Evolutionary conservation across 2,113 vertebrate species (phyloP).

Genomic region (Sarotherodon lohbergeri): DNA sequence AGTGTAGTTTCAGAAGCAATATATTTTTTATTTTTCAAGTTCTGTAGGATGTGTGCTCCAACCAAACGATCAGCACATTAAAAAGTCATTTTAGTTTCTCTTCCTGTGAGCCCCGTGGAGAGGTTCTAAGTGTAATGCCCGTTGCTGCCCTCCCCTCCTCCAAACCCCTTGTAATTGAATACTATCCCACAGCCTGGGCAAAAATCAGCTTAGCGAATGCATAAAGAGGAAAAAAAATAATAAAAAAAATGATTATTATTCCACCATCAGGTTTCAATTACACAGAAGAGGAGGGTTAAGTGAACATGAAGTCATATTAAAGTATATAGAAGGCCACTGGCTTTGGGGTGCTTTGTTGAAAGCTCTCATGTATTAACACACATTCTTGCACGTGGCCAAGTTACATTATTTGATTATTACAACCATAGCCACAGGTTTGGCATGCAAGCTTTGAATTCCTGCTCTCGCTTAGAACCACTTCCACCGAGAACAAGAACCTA

Average conservation of each 20-base stretch:
- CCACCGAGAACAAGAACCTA: slow-evolving; percentile 46
- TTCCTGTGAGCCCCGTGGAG: not conserved
- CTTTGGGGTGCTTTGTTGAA: slow-evolving; percentile 61
- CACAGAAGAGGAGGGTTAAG: slow-evolving; percentile 46
- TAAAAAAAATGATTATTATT: slow-evolving; percentile 60
- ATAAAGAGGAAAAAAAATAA: slow-evolving; percentile 19
- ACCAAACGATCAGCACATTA: not conserved
- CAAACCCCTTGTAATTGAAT: slow-evolving; percentile 38
- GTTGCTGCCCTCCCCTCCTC: not conserved
- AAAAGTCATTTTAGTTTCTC: not conserved
- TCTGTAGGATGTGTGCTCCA: not conserved
- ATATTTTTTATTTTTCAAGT: slow-evolving; percentile 7
- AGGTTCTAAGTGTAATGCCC: slow-evolving; percentile 4
- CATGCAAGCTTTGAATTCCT: slow-evolving; percentile 26
- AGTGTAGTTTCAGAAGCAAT: not conserved
- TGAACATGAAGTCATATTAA: slow-evolving; percentile 72
- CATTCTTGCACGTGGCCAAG: slow-evolving; percentile 59
- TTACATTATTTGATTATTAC: slow-evolving; percentile 63
- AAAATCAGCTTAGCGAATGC: slow-evolving; percentile 32
- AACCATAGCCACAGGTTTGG: slow-evolving; percentile 46
- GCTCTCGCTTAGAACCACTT: slow-evolving; percentile 43
- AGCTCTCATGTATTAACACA: slow-evolving; percentile 64
- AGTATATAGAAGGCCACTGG: slow-evolving; percentile 63
- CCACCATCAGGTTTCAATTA: slow-evolving; percentile 72
- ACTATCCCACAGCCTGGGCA: slow-evolving; percentile 8